Conservation (phyloP, 2,888 invertebrate species). For the Drosophila niveifrons region DNA sequence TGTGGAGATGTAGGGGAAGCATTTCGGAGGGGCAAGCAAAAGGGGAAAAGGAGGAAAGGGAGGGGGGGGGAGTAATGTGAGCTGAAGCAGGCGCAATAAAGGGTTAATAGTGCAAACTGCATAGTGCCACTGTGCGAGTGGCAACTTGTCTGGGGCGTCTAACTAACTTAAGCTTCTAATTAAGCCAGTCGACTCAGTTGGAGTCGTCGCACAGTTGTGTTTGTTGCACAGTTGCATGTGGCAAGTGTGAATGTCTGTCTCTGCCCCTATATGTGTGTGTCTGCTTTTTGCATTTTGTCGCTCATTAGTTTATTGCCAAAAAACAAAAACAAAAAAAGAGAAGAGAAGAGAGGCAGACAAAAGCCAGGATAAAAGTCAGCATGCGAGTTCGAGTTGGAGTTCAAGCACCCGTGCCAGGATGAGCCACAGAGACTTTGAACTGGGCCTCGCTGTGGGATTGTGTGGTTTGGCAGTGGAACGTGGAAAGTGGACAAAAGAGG, state of each 20-base stretch:
- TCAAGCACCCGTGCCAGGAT: slow-evolving; percentile 65
- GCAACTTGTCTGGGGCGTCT: slow-evolving; percentile 61
- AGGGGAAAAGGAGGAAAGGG: neutral
- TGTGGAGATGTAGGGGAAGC: neutral
- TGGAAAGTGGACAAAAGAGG: slow-evolving; percentile 54
- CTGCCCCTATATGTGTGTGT: slow-evolving; percentile 27
- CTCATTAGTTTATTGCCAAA: slow-evolving; percentile 80
- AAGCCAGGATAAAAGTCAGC: slow-evolving; percentile 36
- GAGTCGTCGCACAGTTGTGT: slow-evolving; percentile 27
- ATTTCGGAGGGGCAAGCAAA: neutral
- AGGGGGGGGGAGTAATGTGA: slow-evolving; percentile 22
- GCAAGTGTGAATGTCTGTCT: slow-evolving; percentile 71
- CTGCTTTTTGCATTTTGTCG: slow-evolving; percentile 77
- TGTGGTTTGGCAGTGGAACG: neutral
- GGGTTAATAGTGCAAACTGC: slow-evolving; percentile 81
- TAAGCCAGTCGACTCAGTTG: slow-evolving; percentile 56
- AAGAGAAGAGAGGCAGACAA: slow-evolving; percentile 34
- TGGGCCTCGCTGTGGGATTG: neutral
- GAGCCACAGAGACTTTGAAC: neutral
- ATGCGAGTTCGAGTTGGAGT: slow-evolving; percentile 51
- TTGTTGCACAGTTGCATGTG: slow-evolving; percentile 42
- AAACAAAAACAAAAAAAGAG: slow-evolving; percentile 47
- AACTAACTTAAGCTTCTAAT: slow-evolving; percentile 75
- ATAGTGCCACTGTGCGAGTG: slow-evolving; percentile 63
- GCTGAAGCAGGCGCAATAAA: slow-evolving; percentile 59